Evolutionary conservation across 2,113 vertebrate species (phyloP), one percentile per base, ranked within the genome.

Genomic region (Polyodon spathula): DNA sequence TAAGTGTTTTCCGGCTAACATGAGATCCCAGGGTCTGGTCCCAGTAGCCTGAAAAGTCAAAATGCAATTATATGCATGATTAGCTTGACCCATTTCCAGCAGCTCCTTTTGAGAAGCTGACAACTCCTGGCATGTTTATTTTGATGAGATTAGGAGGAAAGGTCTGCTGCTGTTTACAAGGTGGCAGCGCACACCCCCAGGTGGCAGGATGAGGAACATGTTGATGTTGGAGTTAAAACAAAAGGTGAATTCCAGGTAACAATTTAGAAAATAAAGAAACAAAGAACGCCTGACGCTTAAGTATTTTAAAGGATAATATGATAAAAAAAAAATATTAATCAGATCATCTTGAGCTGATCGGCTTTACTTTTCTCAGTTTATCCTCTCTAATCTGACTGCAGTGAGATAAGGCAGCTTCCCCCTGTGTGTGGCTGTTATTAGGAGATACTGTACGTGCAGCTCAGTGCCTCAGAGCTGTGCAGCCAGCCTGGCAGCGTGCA

Each of bases 11-110:
- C 73, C 81, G 81, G 81, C 85, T 85, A 85, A 88, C 84, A 83
- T 83, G 85, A 85, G 86, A 84, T 86, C 82, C 81, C 85, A 85
- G 87, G 86, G 86, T 86, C 86, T 85, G 74, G 81, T 89, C 86
- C 85, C 86, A 78, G 81, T 75, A 78, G 86, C 75, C 80, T 75
- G 74, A 84, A 79, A 88, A 89, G 87, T 89, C 88, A 92, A 90
- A 90, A 92, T 86, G 86, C 84, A 90, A 91, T 92, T 93, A 92
- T 93, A 89, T 88, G 88, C 90, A 86, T 90, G 87, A 89, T 88
- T 91, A 89, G 85, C 85, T 86, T 87, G 85, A 88, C 86, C 88
- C 84, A 77, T 85, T 90, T 89, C 85, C 84, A 83, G 77, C 82
- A 80, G 75, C 80, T 82, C 71, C 74, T 75, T 76, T 3, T 27